A percentile compares a stretch with the other conserved stretches of the same genome.
These are phyloP conservation scores for Caranx ignobilis DNA, from an alignment of 2,113 vertebrate species.

Conservation along the genomic window DNA sequence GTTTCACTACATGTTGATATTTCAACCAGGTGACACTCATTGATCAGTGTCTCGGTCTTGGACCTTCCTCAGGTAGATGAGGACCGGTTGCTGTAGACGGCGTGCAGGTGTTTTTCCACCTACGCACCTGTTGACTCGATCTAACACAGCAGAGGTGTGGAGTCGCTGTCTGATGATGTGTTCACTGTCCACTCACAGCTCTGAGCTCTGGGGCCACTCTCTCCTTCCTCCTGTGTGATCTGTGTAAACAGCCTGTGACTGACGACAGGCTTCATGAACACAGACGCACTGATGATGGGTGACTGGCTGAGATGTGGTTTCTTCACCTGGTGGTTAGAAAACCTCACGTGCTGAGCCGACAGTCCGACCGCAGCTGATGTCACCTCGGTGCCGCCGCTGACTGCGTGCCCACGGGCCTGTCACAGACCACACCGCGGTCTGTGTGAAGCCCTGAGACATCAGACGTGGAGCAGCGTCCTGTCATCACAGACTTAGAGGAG, in stretches of 20 bases:
- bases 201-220: background rate
- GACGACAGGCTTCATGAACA: conserved; percentile 61
- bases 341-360: conserved; percentile 64
- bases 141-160: background rate
- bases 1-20: too few species aligned
- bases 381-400: conserved; percentile 16
- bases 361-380: conserved; percentile 38
- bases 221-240: conserved; percentile 24
- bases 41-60: too few species aligned
- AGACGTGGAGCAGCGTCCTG: conserved; percentile 27
- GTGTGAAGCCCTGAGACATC: conserved; percentile 37
- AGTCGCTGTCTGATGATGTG: background rate
- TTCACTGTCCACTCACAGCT: background rate
- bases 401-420: conserved; percentile 50
- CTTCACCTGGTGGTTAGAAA: conserved; percentile 65
- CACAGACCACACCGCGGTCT: conserved; percentile 52
- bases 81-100: background rate
- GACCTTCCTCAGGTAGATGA: too few species aligned
- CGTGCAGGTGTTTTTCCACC: too few species aligned
- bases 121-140: too few species aligned
- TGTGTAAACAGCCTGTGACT: conserved; percentile 52
- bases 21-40: too few species aligned
- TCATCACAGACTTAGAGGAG: conserved; percentile 61
- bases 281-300: conserved; percentile 44
- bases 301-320: conserved; percentile 34